phyloP scores from a whole-genome alignment of 64 coral and sea anemone species.

The Pachyseris speciosa region DNA sequence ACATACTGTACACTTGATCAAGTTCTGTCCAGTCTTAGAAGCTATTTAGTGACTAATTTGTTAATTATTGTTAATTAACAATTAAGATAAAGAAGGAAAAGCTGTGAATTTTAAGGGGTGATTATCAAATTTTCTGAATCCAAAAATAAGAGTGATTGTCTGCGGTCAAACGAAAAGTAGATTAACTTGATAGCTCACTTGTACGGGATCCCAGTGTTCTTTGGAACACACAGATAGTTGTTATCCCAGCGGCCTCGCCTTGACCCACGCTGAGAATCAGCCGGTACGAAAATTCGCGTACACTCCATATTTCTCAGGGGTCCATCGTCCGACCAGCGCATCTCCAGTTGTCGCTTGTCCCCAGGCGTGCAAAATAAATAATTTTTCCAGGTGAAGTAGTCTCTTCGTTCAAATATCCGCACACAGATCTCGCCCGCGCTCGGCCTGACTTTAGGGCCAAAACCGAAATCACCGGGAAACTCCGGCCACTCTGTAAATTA shows the following conservation, averaged over 20 bases:
- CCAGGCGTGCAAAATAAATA: constrained; percentile 65
- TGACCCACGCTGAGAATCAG: constrained; percentile 6
- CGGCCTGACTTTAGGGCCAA: neutral
- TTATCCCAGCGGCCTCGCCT: constrained; percentile 65
- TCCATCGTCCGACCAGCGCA: constrained; percentile 72
- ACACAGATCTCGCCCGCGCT: constrained; percentile 48
- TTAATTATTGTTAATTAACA: too few species aligned
- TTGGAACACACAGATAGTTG: constrained; percentile 85
- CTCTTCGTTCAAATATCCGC: constrained; percentile 72
- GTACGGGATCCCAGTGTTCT: constrained; percentile 67
- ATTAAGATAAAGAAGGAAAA: too few species aligned
- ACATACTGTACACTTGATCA: too few species aligned
- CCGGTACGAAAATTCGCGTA: constrained; percentile 47
- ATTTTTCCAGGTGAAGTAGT: constrained; percentile 67
- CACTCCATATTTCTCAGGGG: constrained; percentile 25
- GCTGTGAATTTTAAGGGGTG: too few species aligned
- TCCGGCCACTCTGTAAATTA: constrained; percentile 68
- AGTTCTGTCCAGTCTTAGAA: too few species aligned
- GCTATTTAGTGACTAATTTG: too few species aligned
- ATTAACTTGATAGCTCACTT: constrained; percentile 49
- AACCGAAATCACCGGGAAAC: constrained; percentile 83
- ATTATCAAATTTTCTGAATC: too few species aligned
- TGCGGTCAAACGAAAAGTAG: too few species aligned
- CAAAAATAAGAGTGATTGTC: too few species aligned
- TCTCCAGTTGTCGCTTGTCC: constrained; percentile 60